Percentiles rank a stretch among this genome's conserved stretches.
phyloP scores from a whole-genome alignment of 2,113 vertebrate species.

The Bostrychus sinensis region DNA sequence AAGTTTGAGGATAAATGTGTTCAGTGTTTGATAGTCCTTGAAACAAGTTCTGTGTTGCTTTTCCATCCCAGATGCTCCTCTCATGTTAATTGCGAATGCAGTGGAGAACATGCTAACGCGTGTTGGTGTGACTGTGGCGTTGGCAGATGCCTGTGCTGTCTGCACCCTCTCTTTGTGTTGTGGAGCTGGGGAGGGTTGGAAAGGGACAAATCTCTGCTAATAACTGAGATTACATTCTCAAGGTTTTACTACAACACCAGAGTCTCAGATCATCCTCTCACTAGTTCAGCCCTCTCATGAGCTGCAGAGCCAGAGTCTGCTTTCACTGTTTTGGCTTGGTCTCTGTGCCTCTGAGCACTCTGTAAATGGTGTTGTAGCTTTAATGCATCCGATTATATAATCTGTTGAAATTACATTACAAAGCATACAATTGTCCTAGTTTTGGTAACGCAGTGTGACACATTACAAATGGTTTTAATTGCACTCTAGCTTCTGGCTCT shows the following conservation, averaged over 20 bases:
- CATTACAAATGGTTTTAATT: slow-evolving; percentile 75
- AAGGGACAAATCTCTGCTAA: slow-evolving; percentile 29
- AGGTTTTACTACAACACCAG: slow-evolving; percentile 25
- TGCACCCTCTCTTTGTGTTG: slow-evolving; percentile 17
- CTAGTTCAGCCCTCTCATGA: slow-evolving; percentile 13
- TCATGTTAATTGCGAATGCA: slow-evolving; percentile 17
- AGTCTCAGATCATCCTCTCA: slow-evolving; percentile 31
- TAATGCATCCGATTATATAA: slow-evolving; percentile 68
- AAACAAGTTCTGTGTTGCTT: slow-evolving; percentile 42
- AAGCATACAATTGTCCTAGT: slow-evolving; percentile 64
- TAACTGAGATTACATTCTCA: slow-evolving; percentile 34
- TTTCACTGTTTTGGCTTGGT: slow-evolving; percentile 26
- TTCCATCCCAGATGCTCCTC: slow-evolving; percentile 14
- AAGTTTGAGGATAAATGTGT: slow-evolving; percentile 60
- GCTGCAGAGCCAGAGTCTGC: slow-evolving; percentile 20
- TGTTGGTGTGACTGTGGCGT: slow-evolving; percentile 23
- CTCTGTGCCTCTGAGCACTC: slow-evolving; percentile 43
- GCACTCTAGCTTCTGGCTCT: slow-evolving; percentile 63
- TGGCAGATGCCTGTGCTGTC: slow-evolving; percentile 6
- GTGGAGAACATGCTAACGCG: not conserved
- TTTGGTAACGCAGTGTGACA: slow-evolving; percentile 68
- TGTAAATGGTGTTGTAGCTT: slow-evolving; percentile 51
- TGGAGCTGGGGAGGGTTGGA: slow-evolving; percentile 23
- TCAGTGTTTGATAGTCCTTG: slow-evolving; percentile 63
- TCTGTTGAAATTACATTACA: slow-evolving; percentile 68